phyloP scores from a whole-genome alignment of 1,140 invertebrate species.

The Muscidifurax raptorellus region DNA sequence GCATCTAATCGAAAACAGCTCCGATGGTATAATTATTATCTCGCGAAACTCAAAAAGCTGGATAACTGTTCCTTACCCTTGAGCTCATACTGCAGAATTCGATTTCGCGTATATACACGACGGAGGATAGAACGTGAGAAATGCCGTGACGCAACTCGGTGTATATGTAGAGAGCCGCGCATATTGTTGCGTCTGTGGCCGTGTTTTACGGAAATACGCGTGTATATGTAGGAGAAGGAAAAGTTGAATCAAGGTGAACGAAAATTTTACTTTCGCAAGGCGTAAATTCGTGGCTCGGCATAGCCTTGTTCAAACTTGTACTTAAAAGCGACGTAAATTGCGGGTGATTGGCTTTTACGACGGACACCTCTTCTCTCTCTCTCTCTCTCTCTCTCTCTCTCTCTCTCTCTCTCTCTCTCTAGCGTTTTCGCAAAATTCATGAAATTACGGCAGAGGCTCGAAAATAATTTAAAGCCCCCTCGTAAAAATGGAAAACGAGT shows the following conservation, averaged over 20 bases:
- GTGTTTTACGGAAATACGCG: neutral
- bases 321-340: neutral
- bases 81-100: neutral
- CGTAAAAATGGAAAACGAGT: neutral
- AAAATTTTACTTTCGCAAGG: neutral
- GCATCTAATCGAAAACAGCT: neutral
- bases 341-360: neutral
- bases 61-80: neutral
- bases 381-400: conserved; percentile 27
- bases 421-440: neutral
- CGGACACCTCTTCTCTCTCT: neutral
- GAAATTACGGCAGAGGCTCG: neutral
- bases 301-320: neutral
- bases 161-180: neutral
- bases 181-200: neutral
- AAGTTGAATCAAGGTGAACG: neutral
- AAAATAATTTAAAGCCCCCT: neutral
- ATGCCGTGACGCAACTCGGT: neutral
- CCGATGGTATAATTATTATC: neutral
- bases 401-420: neutral
- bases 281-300: neutral
- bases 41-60: neutral
- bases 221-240: neutral
- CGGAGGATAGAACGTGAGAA: neutral
- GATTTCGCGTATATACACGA: neutral